Evolutionary conservation across 2,888 invertebrate species (phyloP).

Genomic region (Therioaphis trifolii): DNA sequence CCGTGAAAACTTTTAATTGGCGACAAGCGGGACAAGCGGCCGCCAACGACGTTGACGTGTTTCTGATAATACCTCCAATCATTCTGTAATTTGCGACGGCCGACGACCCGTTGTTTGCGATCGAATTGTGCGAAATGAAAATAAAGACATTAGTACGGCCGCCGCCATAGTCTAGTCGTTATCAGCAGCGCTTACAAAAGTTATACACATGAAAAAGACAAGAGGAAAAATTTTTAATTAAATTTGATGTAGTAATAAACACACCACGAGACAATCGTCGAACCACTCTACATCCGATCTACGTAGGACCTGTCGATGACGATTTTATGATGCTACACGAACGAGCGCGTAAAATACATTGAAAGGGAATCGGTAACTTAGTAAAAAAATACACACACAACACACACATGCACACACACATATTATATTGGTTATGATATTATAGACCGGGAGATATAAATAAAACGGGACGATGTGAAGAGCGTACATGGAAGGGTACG

Average conservation of each 20-base stretch:
- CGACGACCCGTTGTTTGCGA: no score
- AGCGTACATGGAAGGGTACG: background rate
- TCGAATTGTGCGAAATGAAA: no score
- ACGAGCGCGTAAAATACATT: background rate
- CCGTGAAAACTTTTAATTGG: constrained; percentile 6
- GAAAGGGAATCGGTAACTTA: background rate
- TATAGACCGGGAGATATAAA: constrained; percentile 48
- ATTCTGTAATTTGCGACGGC: no score
- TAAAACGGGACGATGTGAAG: constrained; percentile 41
- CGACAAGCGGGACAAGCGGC: background rate
- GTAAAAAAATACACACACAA: background rate
- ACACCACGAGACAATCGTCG: background rate
- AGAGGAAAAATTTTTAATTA: no score
- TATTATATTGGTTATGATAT: constrained; percentile 44
- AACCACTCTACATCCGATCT: background rate
- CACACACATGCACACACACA: background rate
- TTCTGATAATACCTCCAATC: no score
- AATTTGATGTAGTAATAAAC: no score
- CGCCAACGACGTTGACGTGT: background rate
- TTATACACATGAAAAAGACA: no score
- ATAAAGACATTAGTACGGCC: no score
- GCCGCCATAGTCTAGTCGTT: background rate
- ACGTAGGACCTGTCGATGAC: background rate
- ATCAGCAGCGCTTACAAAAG: background rate
- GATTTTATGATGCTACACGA: constrained; percentile 20